Evolutionary conservation across 2,888 invertebrate species (phyloP).

Genomic region (Synanthedon formicaeformis): DNA sequence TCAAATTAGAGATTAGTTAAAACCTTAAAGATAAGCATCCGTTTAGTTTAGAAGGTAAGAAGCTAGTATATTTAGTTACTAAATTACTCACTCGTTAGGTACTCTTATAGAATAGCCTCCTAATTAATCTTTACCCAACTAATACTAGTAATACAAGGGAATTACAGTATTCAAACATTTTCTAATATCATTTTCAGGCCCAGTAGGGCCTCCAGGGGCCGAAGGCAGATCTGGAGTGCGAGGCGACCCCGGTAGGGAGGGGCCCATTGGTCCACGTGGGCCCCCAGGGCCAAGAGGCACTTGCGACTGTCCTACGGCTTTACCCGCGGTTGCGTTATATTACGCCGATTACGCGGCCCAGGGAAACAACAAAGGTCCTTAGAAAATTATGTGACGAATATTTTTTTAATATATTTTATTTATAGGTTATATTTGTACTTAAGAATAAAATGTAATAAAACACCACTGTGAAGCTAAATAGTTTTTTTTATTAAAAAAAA

Average conservation of each 20-base stretch:
- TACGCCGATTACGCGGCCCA: slow-evolving; percentile 57
- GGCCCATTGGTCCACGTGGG: slow-evolving; percentile 64
- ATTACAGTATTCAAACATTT: too few relatives aligned
- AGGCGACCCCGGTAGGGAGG: slow-evolving; percentile 80
- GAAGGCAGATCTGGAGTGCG: slow-evolving; percentile 82
- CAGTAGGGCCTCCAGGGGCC: slow-evolving; percentile 75
- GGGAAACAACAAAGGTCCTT: slow-evolving; percentile 73
- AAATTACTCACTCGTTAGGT: too few relatives aligned
- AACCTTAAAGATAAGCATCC: too few relatives aligned
- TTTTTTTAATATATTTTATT: not conserved
- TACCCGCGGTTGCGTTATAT: slow-evolving; percentile 63
- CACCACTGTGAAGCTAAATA: not conserved
- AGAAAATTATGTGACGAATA: slow-evolving; percentile 6
- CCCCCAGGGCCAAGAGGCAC: slow-evolving; percentile 74
- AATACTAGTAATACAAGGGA: too few relatives aligned
- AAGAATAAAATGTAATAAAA: too few relatives aligned
- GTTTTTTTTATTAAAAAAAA: not conserved
- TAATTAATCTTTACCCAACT: too few relatives aligned
- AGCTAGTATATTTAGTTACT: too few relatives aligned
- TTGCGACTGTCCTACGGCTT: slow-evolving; percentile 61
- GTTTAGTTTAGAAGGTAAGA: too few relatives aligned
- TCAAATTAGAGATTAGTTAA: too few relatives aligned
- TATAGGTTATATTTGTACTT: too few relatives aligned
- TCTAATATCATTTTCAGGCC: slow-evolving; percentile 24
- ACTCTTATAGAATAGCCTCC: too few relatives aligned